Conservation (phyloP, 2,113 vertebrate species). For the Propithecus coquereli region DNA sequence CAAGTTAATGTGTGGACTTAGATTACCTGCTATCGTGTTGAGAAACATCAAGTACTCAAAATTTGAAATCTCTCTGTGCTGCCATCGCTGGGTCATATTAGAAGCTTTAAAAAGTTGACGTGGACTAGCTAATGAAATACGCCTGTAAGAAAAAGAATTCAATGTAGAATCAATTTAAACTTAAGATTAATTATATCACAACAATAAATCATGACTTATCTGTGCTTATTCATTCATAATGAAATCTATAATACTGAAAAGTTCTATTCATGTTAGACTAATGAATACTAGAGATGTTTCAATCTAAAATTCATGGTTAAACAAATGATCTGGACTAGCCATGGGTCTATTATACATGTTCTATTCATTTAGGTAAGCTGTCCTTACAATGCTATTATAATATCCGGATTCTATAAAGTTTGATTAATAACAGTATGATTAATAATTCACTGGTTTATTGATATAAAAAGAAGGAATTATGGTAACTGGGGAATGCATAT, state of each 20-base stretch:
- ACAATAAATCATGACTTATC: background rate
- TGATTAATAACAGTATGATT: constrained; percentile 25
- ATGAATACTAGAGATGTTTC: background rate
- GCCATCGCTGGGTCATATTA: constrained; percentile 98
- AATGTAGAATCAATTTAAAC: background rate
- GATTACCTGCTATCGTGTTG: constrained; percentile 95
- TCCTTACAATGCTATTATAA: background rate
- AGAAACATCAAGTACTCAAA: constrained; percentile 98
- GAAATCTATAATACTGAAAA: constrained; percentile 30
- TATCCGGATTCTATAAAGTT: background rate
- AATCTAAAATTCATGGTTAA: constrained; percentile 18
- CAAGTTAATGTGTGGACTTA: background rate
- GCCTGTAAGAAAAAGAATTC: constrained; percentile 79
- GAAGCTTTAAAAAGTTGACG: constrained; percentile 98
- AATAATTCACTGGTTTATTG: background rate
- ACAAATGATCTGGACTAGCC: background rate
- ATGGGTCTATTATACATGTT: background rate
- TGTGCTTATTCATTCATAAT: constrained; percentile 20
- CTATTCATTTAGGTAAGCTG: constrained; percentile 18
- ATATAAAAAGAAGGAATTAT: background rate
- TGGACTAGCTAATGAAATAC: constrained; percentile 95
- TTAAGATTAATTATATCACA: background rate
- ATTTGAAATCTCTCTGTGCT: constrained; percentile 97
- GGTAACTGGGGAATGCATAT: background rate
- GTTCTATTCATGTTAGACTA: constrained; percentile 28